Percentiles rank a stretch among this genome's conserved stretches.
Evolutionary conservation across 2,797 vertebrate species (phyloP).

Genomic region (Micrastur ruficollis): DNA sequence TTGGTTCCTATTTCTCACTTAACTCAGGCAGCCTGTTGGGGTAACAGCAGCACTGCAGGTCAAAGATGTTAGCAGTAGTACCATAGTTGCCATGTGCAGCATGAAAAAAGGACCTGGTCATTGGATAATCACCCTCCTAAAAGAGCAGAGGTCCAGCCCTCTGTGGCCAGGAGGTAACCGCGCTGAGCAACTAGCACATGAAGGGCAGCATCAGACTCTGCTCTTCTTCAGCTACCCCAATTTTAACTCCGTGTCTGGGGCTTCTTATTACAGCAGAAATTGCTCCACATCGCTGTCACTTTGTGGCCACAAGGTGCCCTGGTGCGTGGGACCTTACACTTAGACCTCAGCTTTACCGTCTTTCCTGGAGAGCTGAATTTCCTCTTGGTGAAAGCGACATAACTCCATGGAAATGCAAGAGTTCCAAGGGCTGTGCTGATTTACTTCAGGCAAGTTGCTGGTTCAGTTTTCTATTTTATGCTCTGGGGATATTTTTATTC

Average conservation of each 20-base stretch:
- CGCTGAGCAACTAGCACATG: neutral
- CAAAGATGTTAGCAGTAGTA: neutral
- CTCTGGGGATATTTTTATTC: neutral
- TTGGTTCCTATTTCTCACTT: neutral
- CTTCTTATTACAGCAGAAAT: neutral
- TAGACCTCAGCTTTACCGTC: neutral
- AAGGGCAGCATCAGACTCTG: neutral
- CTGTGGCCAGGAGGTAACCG: neutral
- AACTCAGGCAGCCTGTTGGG: neutral
- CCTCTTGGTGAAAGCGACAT: neutral
- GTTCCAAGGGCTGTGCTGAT: neutral
- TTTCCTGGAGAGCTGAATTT: neutral
- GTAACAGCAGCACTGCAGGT: neutral
- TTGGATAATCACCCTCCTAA: neutral
- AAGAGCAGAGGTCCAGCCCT: neutral
- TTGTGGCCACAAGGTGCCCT: neutral
- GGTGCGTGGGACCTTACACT: neutral
- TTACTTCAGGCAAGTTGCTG: constrained; percentile 1
- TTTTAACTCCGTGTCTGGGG: neutral
- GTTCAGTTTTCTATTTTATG: constrained; percentile 18
- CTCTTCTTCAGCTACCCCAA: neutral
- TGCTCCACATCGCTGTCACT: neutral
- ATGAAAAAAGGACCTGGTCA: neutral
- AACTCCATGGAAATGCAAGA: neutral
- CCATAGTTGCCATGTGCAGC: neutral